Conservation (phyloP, 2,113 vertebrate genomes). For the Neotragus pygmaeus region DNA sequence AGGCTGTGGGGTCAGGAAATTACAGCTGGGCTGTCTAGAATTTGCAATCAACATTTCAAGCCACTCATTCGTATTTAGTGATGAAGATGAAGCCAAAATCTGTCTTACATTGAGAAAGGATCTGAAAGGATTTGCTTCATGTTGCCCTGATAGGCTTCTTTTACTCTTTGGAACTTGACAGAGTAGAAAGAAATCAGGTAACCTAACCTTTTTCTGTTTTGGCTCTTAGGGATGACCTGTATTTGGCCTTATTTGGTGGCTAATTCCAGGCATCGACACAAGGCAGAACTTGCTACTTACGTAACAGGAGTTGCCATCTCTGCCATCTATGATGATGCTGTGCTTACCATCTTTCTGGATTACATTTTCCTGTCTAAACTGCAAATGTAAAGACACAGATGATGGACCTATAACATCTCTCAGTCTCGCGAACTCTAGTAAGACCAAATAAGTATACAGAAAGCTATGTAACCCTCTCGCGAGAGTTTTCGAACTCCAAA, state of each 20-base stretch:
- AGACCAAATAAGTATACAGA: not conserved
- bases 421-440: not conserved
- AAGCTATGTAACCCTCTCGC: accelerated
- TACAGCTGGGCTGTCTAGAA: not conserved
- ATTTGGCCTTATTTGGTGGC: not conserved
- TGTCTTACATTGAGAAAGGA: not conserved
- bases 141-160: not conserved
- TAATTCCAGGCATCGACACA: not conserved
- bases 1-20: not conserved
- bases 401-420: not conserved
- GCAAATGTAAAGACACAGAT: not conserved
- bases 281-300: not conserved
- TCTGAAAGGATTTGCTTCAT: not conserved
- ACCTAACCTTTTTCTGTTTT: not conserved
- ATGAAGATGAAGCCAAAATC: not conserved
- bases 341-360: not conserved
- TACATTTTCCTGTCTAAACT: not conserved
- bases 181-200: not conserved
- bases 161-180: not conserved
- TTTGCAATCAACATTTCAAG: not conserved
- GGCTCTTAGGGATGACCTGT: not conserved
- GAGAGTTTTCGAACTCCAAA: not conserved
- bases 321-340: not conserved
- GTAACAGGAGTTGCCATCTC: not conserved
- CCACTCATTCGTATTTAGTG: not conserved